Base-by-base conservation (phyloP, 2,113 vertebrate species). In the Anguilla rostrata region DNA sequence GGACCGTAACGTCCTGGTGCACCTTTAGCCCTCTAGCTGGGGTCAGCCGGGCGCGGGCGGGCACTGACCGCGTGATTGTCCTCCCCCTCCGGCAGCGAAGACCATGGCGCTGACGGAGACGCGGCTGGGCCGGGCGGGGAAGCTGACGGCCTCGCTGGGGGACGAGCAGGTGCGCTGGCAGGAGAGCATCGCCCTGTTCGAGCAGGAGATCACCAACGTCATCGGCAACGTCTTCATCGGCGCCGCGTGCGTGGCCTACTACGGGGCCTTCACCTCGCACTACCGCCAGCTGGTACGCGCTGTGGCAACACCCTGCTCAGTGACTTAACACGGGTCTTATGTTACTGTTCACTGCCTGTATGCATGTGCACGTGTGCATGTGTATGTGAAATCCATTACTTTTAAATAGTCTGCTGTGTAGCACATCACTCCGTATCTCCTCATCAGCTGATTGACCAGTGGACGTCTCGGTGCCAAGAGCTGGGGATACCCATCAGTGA, bases 121-220 rank as follows among this genome's bases (percentile, higher is more conserved):
- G 0, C 94, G 96, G 20, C 92, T 97, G 71, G 82, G 86, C 2
- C 94, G 95, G 7, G 96, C 96, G 0, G 96, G 95, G 40, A 97
- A 95, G 88, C 93, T 97, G 82, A 97, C 96, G 0, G 94, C 96
- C 2, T 94, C 96, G 0, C 87, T 97, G 18, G 96, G 93, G 79
- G 96, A 97, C 1, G 95, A 97, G 90, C 95, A 96, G 87, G 91
- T 96, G n/a, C 95, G 96, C 41, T 98, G 96, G 96, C 91, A 97
- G 89, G 94, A 97, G 87, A 97, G 95, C 86, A 94, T 97, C 34
- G 34, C 90, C 78, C 90, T 93, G 82, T 98, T 95, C 29, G 89
- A 96, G 71, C 94, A 94, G 83, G 97, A 97, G 89, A 95, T 97
- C 88, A 89, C 93, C 7, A 95, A 97, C 26, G 91, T 97, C 66